Conservation (phyloP, 2,113 vertebrate species). For the Grallaria varia region DNA sequence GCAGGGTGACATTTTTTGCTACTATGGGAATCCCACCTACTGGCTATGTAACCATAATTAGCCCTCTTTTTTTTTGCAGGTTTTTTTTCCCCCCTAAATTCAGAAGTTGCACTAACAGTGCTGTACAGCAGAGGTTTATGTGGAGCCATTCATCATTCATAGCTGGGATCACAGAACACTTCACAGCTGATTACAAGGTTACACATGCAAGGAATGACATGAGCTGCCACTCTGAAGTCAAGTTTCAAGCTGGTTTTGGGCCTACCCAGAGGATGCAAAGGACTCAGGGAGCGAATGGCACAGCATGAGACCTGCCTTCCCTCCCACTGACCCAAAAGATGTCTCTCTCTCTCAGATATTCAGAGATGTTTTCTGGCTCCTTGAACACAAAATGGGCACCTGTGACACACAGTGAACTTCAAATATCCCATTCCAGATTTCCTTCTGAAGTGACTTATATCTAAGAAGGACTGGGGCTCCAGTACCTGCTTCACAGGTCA, state of each 20-base stretch:
- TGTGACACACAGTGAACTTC: not conserved
- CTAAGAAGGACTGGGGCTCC: not conserved
- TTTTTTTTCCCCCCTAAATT: too few relatives aligned
- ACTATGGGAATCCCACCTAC: not conserved
- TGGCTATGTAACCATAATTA: not conserved
- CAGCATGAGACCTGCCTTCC: not conserved
- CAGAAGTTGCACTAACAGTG: not conserved
- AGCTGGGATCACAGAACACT: constrained; percentile 46
- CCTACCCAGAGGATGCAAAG: not conserved
- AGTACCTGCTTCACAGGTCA: not conserved
- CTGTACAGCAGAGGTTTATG: not conserved
- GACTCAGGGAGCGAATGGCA: not conserved
- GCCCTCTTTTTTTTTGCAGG: not conserved
- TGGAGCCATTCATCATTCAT: constrained; percentile 53
- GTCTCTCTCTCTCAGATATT: not conserved
- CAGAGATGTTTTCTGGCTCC: not conserved
- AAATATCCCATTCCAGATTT: not conserved
- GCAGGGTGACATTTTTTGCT: not conserved
- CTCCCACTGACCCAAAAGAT: fast-evolving
- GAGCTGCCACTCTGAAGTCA: not conserved
- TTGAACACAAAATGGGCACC: not conserved
- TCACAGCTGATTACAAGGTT: constrained; percentile 53
- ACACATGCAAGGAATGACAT: constrained; percentile 23
- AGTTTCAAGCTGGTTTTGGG: not conserved
- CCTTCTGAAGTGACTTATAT: not conserved